Evolutionary conservation across 64 coral and sea anemone genomes (phyloP), one percentile per base, ranked within the genome.

Genomic region (Orbicella faveolata): DNA sequence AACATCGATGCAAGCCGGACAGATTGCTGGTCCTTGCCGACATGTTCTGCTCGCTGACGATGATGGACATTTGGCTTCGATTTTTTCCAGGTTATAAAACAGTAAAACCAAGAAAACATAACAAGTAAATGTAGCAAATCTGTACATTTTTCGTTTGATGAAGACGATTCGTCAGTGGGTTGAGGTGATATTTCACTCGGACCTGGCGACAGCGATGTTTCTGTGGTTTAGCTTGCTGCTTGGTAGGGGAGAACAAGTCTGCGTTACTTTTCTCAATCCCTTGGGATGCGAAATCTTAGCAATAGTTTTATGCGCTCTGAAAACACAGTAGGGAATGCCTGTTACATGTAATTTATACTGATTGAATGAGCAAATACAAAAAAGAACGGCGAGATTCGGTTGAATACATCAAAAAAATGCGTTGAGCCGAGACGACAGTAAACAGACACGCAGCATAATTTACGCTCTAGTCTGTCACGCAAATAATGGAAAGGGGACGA

Each of bases 1-100:
- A 82, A 82, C 59, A 4, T 82, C 34, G 26, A 82, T 82, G 30
- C 79, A 82, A 26, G 79, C 79, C 15, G 79, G 79, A 82, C 79
- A 82, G 57, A 64, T 63, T 19, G 19, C 19, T 18, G 26, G 34
- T 2, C n/a, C 61, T 6, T 36, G 55, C 7, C 52, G 55, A 64
- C 79, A 82, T 7, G 34, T 37, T 61, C 65, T 6, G 25, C n/a
- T 16, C n/a, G 2, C 17, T 6, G 61, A 59, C 6, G 36, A 25
- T 4, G 55, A 18, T 20, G 55, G 26, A 82, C 79, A 82, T 64
- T 64, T 63, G 15, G 55, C 55, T 35, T 82, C 33, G 19, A 63
- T 61, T 8, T 63, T 70, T 21, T 25, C 67, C 21, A 26, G 16
- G 55, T 12, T 8, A 54, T 25, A 55, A 7, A 34, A 13, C 25